Percentiles rank a stretch among this genome's conserved stretches.
Conservation (phyloP, 1,140 invertebrate species). For the Caerostris darwini region DNA sequence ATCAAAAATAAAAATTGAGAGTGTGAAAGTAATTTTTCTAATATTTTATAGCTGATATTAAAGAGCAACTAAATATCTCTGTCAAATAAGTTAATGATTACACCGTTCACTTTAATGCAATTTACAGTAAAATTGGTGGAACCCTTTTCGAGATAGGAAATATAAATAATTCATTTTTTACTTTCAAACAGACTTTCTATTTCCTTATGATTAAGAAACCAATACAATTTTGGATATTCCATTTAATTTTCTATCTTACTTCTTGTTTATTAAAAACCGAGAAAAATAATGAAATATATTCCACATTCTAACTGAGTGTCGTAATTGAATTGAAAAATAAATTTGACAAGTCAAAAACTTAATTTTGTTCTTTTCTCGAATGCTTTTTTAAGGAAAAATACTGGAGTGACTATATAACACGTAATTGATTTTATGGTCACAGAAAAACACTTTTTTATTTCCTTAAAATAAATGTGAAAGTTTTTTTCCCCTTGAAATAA, state of each 20-base stretch:
- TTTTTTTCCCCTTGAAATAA: too few relatives aligned
- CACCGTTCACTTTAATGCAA: too few relatives aligned
- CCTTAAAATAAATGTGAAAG: too few relatives aligned
- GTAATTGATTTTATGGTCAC: constrained; percentile 29
- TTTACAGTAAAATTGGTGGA: too few relatives aligned
- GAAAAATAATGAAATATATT: background rate
- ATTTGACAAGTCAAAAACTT: background rate
- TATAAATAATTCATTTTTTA: background rate
- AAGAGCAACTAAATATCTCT: too few relatives aligned
- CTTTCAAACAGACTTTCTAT: background rate
- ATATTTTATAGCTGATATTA: too few relatives aligned
- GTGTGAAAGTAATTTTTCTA: too few relatives aligned
- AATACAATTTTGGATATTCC: background rate
- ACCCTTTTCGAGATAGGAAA: too few relatives aligned
- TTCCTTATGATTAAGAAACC: background rate
- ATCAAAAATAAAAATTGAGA: too few relatives aligned
- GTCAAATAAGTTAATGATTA: too few relatives aligned
- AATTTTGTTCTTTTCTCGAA: background rate
- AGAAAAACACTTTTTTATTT: background rate
- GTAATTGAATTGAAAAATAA: constrained; percentile 14
- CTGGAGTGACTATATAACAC: background rate
- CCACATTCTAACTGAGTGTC: background rate
- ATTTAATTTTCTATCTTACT: background rate
- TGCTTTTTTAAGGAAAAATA: background rate
- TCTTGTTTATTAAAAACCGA: background rate